Base-by-base conservation (phyloP, 2,113 vertebrate species). In the Anguilla rostrata region DNA sequence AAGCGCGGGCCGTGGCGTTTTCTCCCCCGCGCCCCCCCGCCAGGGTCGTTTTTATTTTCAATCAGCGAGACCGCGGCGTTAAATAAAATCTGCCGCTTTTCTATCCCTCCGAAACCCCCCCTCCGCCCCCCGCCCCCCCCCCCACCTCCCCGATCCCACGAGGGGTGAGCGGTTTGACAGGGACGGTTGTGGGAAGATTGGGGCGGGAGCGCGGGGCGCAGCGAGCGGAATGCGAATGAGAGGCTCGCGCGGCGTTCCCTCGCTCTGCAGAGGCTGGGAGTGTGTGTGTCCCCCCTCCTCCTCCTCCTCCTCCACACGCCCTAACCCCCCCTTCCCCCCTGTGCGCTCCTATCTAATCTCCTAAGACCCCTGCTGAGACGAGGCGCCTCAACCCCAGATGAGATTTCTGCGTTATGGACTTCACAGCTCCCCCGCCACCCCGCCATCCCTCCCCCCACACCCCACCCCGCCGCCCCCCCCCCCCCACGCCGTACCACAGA, bases 91-190 rank as follows among this genome's bases (percentile, higher is more conserved):
- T 2, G 43, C 5, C 43, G 43, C 20, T 9, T 46, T 9, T 46
- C 43, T 46, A 5, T 46, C 43, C 9, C 43, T 46, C 43, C 7
- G 9, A 53, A 1, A 2, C 49, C 49, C 8, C 14, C 49, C 2
- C 49, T 9, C 49, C 49, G 49, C 49, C 7, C 49, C 7, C 49
- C 49, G 0, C 2, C 49, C 11, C 49, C 49, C 49, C 49, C 3
- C 49, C 49, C 12, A 5, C 8, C 71, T 9, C n/a, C 12, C 71
- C 71, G 0, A 3, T 26, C 20, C 63, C 29, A 53, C 81, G 49
- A 83, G 81, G 43, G 81, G 56, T 83, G 56, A 83, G 81, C 56
- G 34, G 81, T 83, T 56, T 83, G 81, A 83, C 81, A 83, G 56
- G 81, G 81, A 53, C 43, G 81, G n/a, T 34, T 83, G 40, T 53